A percentile compares a stretch with the other conserved stretches of the same genome.
These are phyloP conservation scores for Papilio helenus DNA, from an alignment of 1,140 invertebrate species.

Conservation along the genomic window DNA sequence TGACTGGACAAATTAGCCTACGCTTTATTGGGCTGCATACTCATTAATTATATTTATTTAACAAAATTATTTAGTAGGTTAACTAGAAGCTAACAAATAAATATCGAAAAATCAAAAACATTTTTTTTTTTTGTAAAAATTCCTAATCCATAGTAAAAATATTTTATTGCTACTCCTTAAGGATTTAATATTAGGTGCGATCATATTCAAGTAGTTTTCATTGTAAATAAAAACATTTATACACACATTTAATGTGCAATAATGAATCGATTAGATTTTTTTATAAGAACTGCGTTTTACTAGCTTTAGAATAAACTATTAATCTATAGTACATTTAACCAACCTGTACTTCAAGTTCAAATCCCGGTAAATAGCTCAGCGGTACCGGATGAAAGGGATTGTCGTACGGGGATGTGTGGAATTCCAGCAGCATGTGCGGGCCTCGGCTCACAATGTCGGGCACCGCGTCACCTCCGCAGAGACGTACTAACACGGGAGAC, in stretches of 20 bases:
- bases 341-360: constrained; percentile 91
- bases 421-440: constrained; percentile 90
- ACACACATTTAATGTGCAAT: not conserved
- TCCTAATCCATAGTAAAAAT: no score
- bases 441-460: constrained; percentile 91
- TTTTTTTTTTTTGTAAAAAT: no score
- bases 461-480: constrained; percentile 92
- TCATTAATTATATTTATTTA: not conserved
- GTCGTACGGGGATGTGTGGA: constrained; percentile 92
- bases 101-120: no score
- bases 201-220: no score
- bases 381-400: constrained; percentile 92
- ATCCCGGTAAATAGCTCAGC: constrained; percentile 90
- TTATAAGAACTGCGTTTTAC: not conserved
- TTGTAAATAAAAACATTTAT: no score
- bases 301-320: no score
- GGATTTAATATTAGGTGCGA: no score
- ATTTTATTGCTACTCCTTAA: no score
- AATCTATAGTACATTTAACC: constrained; percentile 41
- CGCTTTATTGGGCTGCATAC: constrained; percentile 10
- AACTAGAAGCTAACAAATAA: no score
- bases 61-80: no score
- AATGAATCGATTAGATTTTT: not conserved
- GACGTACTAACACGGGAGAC: constrained; percentile 88
- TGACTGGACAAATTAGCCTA: constrained; percentile 7